Evolutionary conservation across 2,113 vertebrate species (phyloP).

Genomic region (Pangasianodon gigas): DNA sequence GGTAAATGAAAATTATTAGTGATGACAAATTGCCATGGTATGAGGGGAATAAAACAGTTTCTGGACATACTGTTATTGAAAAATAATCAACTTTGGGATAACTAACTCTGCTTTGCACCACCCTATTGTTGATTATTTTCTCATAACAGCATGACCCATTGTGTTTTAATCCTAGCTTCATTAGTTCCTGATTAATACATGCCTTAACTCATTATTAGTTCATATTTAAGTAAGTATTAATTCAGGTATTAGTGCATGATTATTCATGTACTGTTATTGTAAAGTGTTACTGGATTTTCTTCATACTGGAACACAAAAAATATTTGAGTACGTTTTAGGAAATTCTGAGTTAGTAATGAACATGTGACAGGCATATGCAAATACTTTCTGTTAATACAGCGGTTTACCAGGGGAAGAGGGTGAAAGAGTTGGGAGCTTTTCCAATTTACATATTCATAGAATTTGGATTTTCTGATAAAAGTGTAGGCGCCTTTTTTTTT

Average conservation of each 20-base stretch:
- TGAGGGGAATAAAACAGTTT: neutral
- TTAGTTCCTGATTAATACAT: too few species aligned
- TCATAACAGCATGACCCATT: neutral
- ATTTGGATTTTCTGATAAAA: neutral
- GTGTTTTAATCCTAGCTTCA: neutral
- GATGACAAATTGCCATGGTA: neutral
- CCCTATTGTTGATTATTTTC: neutral
- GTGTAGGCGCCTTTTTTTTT: neutral
- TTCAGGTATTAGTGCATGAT: too few species aligned
- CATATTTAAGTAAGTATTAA: too few species aligned
- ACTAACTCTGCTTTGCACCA: neutral
- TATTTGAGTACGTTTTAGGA: neutral
- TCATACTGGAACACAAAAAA: neutral
- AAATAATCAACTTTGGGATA: neutral
- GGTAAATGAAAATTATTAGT: neutral
- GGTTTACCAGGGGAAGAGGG: neutral
- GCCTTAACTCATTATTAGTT: too few species aligned
- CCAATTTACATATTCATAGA: conserved; percentile 17
- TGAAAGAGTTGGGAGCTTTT: neutral
- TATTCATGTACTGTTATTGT: too few species aligned
- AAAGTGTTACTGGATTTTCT: neutral
- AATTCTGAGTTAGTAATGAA: neutral
- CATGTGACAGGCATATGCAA: neutral
- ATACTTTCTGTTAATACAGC: neutral
- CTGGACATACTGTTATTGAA: neutral